These are phyloP conservation scores for Hymenochirus boettgeri DNA, from an alignment of 2,113 vertebrate genomes.

Conservation along the genomic window DNA sequence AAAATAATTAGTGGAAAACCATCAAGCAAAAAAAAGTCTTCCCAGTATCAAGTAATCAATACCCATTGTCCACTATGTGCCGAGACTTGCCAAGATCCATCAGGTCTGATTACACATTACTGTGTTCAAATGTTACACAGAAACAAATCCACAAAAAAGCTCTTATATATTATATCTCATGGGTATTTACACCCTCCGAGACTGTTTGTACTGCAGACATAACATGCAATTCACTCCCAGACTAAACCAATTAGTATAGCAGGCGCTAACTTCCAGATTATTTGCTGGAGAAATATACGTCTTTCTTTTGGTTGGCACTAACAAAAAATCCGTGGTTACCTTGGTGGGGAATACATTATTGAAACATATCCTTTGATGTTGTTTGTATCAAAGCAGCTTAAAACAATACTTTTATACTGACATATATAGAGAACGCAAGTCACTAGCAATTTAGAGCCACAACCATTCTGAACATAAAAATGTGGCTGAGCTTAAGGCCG, in stretches of 20 bases:
- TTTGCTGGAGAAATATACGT: not conserved
- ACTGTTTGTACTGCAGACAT: slow-evolving; percentile 19
- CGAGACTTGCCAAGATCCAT: slow-evolving; percentile 58
- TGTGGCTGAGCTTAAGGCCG: too few relatives aligned
- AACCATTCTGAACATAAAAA: too few relatives aligned
- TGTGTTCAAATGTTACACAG: slow-evolving; percentile 55
- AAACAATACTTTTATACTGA: too few relatives aligned
- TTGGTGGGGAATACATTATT: too few relatives aligned
- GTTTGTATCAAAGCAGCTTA: too few relatives aligned
- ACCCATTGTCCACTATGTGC: slow-evolving; percentile 46
- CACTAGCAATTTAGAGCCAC: too few relatives aligned
- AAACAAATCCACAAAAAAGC: slow-evolving; percentile 48
- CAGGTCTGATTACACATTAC: slow-evolving; percentile 53
- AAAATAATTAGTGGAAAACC: slow-evolving; percentile 49
- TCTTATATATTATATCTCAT: slow-evolving; percentile 47
- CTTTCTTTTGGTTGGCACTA: too few relatives aligned
- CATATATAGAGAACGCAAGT: too few relatives aligned
- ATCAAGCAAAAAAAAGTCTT: slow-evolving; percentile 50
- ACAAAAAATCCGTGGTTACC: too few relatives aligned
- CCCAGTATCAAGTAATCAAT: slow-evolving; percentile 59
- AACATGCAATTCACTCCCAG: slow-evolving; percentile 48
- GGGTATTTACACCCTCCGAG: slow-evolving; percentile 43
- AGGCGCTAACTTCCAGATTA: slow-evolving; percentile 39
- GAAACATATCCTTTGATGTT: too few relatives aligned
- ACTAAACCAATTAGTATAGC: slow-evolving; percentile 56